Evolutionary conservation across 2,888 invertebrate genomes (phyloP).

Genomic region (Stenodema calcarata): DNA sequence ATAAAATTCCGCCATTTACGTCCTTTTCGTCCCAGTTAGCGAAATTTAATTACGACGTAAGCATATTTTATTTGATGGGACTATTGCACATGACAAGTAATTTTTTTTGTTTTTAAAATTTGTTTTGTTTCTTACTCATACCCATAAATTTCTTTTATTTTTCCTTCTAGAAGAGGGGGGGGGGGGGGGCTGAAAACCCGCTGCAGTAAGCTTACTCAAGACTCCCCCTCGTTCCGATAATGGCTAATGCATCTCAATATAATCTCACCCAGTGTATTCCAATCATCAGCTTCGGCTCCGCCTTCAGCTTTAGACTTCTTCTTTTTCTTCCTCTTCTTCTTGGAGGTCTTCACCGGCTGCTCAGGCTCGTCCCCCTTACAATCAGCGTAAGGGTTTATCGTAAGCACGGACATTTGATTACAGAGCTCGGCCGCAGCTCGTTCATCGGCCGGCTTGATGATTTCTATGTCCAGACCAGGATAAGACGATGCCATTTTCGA

Average conservation of each 20-base stretch:
- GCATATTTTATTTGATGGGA: too few relatives aligned
- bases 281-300: conserved; percentile 51
- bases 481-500: conserved; percentile 39
- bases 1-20: too few relatives aligned
- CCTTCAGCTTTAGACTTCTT: conserved; percentile 43
- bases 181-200: too few relatives aligned
- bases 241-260: background rate
- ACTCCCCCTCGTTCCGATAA: too few relatives aligned
- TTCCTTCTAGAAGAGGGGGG: too few relatives aligned
- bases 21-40: too few relatives aligned
- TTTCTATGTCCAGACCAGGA: conserved; percentile 52
- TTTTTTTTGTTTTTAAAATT: too few relatives aligned
- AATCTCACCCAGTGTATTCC: conserved; percentile 47
- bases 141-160: too few relatives aligned
- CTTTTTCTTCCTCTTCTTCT: conserved; percentile 51
- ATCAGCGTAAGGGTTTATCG: conserved; percentile 52
- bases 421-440: conserved; percentile 38
- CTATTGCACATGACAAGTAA: too few relatives aligned
- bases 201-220: too few relatives aligned
- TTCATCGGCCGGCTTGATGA: conserved; percentile 37
- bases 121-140: too few relatives aligned
- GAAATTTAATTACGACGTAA: too few relatives aligned
- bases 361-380: background rate
- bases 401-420: conserved; percentile 51
- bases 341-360: background rate